Percentiles rank a stretch among this genome's conserved stretches.
Evolutionary conservation across 1,140 invertebrate genomes (phyloP).

Genomic region (Drosophila neocordata): DNA sequence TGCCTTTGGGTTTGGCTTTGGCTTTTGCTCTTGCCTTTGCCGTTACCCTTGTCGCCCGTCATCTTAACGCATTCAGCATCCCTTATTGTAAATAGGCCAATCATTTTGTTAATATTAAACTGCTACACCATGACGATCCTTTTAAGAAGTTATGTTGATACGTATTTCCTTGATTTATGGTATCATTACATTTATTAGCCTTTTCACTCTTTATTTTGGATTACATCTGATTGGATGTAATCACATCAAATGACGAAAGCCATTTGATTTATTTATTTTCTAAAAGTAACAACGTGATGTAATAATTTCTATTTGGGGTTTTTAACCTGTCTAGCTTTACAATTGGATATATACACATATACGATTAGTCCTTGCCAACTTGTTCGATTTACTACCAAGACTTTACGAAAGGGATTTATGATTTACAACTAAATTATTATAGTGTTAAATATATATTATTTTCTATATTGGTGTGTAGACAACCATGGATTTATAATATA

Average conservation of each 20-base stretch:
- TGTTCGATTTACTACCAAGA: no score
- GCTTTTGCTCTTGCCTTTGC: background rate
- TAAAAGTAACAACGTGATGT: background rate
- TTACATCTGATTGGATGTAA: constrained; percentile 42
- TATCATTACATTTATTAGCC: constrained; percentile 61
- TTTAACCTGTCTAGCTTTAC: constrained; percentile 10
- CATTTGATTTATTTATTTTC: constrained; percentile 21
- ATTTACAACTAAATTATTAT: no score
- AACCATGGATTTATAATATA: no score
- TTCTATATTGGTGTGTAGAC: no score
- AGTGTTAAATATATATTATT: no score
- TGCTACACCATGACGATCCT: constrained; percentile 62
- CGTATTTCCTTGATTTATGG: constrained; percentile 65
- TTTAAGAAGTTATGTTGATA: constrained; percentile 49
- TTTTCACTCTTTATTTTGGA: constrained; percentile 29
- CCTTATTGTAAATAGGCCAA: constrained; percentile 60
- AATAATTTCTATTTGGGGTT: constrained; percentile 8
- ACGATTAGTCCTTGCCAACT: no score
- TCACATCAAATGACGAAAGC: constrained; percentile 31
- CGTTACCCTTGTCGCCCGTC: constrained; percentile 3
- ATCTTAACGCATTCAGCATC: constrained; percentile 45
- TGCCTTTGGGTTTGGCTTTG: no score
- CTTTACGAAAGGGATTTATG: no score
- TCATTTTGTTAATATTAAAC: constrained; percentile 61
- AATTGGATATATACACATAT: no score